phyloP scores from a whole-genome alignment of 2,888 invertebrate species.

The Ichneumon xanthorius region DNA sequence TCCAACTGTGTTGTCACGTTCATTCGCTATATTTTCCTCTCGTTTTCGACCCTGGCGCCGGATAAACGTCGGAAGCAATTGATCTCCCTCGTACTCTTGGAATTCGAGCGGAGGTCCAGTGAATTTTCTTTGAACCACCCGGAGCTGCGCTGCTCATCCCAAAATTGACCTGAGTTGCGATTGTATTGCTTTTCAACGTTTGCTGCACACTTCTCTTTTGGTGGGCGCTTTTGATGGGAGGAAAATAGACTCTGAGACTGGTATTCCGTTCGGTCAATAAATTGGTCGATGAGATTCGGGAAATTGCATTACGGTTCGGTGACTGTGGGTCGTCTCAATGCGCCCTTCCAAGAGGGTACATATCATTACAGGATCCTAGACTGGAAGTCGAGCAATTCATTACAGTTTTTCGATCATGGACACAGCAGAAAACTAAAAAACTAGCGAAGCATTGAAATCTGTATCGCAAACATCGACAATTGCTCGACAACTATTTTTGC shows the following conservation, averaged over 20 bases:
- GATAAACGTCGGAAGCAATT: conserved; percentile 25
- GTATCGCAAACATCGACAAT: background rate
- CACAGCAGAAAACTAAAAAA: background rate
- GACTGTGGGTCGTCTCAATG: background rate
- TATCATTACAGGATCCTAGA: background rate
- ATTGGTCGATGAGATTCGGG: background rate
- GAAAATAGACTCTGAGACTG: background rate
- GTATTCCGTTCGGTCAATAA: background rate
- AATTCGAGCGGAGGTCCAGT: background rate
- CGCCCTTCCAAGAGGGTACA: background rate
- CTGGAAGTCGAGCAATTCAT: conserved; percentile 13
- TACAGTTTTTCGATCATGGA: conserved; percentile 14
- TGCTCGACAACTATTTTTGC: background rate
- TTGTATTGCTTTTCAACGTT: background rate
- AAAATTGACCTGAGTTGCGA: conserved; percentile 1
- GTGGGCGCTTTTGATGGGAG: background rate
- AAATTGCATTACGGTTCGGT: conserved; percentile 9
- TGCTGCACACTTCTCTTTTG: background rate
- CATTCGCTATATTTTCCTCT: background rate
- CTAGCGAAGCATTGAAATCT: background rate
- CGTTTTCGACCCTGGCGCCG: background rate
- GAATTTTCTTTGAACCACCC: background rate
- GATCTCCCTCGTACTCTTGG: background rate
- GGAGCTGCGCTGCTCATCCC: background rate
- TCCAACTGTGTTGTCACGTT: conserved; percentile 15